Evolutionary conservation across 1,140 invertebrate species (phyloP).

Genomic region (Drosophila murphyi): DNA sequence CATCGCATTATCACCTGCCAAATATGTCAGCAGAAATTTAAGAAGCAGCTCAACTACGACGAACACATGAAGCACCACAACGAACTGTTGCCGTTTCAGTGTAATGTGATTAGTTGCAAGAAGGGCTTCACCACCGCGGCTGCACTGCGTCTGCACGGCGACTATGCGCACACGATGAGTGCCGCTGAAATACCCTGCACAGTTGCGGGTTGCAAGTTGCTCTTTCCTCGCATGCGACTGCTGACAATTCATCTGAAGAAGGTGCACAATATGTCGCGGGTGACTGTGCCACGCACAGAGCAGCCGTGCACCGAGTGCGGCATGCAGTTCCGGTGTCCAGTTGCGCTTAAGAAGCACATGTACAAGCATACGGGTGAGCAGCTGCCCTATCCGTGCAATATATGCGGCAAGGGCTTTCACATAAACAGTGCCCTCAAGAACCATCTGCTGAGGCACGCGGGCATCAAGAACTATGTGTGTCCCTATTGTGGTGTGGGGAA

Average conservation of each 20-base stretch:
- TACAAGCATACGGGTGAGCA: conserved; percentile 86
- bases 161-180: conserved; percentile 70
- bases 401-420: conserved; percentile 85
- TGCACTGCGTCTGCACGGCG: conserved; percentile 71
- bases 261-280: conserved; percentile 67
- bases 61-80: conserved; percentile 82
- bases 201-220: conserved; percentile 59
- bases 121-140: conserved; percentile 78
- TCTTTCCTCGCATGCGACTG: conserved; percentile 71
- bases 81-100: conserved; percentile 73
- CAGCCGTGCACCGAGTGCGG: conserved; percentile 72
- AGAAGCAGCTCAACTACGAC: conserved; percentile 66
- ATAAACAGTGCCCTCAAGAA: conserved; percentile 77
- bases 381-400: conserved; percentile 86
- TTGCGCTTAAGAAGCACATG: conserved; percentile 85
- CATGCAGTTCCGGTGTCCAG: conserved; percentile 69
- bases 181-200: conserved; percentile 61
- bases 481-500: conserved; percentile 82
- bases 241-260: conserved; percentile 79
- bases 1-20: conserved; percentile 57
- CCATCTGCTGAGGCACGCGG: conserved; percentile 76
- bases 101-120: conserved; percentile 54
- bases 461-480: conserved; percentile 82
- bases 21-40: conserved; percentile 77
- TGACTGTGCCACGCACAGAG: conserved; percentile 45